Conservation (phyloP, 2,797 vertebrate species). For the Anguilla marmorata region DNA sequence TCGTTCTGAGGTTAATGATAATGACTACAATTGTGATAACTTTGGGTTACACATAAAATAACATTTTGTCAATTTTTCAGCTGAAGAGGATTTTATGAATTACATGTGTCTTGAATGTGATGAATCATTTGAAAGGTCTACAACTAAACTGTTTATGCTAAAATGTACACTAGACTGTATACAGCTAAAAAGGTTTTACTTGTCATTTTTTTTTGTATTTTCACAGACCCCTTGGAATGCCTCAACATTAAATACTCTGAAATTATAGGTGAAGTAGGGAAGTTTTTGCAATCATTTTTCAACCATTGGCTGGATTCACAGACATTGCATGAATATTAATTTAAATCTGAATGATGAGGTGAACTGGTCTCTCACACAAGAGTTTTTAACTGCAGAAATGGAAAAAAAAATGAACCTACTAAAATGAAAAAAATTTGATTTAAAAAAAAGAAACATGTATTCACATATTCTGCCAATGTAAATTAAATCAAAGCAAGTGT, state of each 20-base stretch:
- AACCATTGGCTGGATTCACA: background rate
- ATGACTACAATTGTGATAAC: too few species aligned
- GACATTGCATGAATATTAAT: background rate
- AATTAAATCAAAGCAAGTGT: background rate
- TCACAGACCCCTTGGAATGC: background rate
- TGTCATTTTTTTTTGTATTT: too few species aligned
- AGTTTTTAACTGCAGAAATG: background rate
- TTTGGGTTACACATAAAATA: too few species aligned
- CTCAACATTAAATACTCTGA: background rate
- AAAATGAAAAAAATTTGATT: constrained; percentile 3
- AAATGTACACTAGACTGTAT: too few species aligned
- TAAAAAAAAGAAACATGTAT: background rate
- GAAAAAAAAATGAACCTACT: background rate
- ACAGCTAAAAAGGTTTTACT: too few species aligned
- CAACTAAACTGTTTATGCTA: too few species aligned
- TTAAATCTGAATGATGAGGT: background rate
- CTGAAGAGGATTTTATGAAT: too few species aligned
- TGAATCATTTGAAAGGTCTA: too few species aligned
- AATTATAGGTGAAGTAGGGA: background rate
- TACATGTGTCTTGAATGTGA: too few species aligned
- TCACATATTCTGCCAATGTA: background rate
- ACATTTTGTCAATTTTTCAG: too few species aligned
- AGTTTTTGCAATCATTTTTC: background rate
- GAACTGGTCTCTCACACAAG: background rate
- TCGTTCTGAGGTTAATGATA: too few species aligned